Evolutionary conservation across 2,113 vertebrate genomes (phyloP).

Genomic region (Arothron firmamentum): DNA sequence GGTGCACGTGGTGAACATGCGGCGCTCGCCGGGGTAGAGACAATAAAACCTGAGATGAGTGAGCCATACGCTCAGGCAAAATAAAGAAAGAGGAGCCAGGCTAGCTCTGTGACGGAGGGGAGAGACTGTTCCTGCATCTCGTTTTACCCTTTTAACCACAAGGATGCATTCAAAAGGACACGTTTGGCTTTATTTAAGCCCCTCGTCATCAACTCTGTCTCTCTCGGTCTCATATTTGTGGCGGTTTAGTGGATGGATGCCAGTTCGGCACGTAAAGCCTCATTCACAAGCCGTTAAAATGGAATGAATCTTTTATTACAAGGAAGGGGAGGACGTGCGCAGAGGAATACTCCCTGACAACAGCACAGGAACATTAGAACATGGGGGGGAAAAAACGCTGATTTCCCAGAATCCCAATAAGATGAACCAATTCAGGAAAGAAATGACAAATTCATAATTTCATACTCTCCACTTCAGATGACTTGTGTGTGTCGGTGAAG

Average conservation of each 20-base stretch:
- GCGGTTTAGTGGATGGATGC: constrained; percentile 46
- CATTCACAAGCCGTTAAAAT: constrained; percentile 50
- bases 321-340: constrained; percentile 35
- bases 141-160: constrained; percentile 61
- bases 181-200: neutral
- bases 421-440: constrained; percentile 1
- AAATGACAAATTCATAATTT: constrained; percentile 1
- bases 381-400: neutral
- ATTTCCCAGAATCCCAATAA: constrained; percentile 19
- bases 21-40: constrained; percentile 90
- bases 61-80: constrained; percentile 94
- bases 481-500: constrained; percentile 12
- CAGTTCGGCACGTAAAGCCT: constrained; percentile 37
- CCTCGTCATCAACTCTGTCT: constrained; percentile 22
- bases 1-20: constrained; percentile 87
- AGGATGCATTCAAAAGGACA: constrained; percentile 55
- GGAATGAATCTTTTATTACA: constrained; percentile 56
- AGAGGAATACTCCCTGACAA: constrained; percentile 16
- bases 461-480: constrained; percentile 8
- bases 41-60: constrained; percentile 97
- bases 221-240: constrained; percentile 17
- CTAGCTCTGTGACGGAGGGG: constrained; percentile 44
- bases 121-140: constrained; percentile 64
- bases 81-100: constrained; percentile 82
- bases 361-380: neutral